phyloP scores from a whole-genome alignment of 1,140 invertebrate genomes.

The Nymphalis io region DNA sequence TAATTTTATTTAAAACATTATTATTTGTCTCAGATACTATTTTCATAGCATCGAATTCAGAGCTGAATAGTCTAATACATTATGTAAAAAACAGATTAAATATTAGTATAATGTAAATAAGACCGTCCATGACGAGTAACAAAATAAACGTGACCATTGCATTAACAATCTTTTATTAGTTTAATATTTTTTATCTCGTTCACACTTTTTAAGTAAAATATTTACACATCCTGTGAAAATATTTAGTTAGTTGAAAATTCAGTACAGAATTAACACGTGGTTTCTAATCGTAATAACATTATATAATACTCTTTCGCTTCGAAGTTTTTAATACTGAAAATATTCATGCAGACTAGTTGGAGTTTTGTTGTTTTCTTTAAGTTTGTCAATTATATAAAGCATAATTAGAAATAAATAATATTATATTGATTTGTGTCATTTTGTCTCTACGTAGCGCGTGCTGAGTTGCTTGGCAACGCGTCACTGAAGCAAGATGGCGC shows the following conservation, averaged over 20 bases:
- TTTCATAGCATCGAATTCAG: not conserved
- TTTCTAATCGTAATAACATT: slow-evolving; percentile 1
- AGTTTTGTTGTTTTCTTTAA: not conserved
- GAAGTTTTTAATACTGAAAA: not conserved
- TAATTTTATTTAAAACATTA: too few species aligned
- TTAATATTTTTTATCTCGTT: slow-evolving; percentile 21
- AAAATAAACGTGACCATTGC: slow-evolving; percentile 27
- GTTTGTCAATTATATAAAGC: not conserved
- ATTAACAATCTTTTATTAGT: slow-evolving; percentile 17
- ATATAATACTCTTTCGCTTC: not conserved
- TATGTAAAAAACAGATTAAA: slow-evolving; percentile 1
- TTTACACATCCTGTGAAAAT: slow-evolving; percentile 13
- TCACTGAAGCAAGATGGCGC: slow-evolving; percentile 73
- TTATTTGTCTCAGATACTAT: not conserved
- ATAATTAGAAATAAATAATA: not conserved
- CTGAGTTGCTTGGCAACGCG: slow-evolving; percentile 73
- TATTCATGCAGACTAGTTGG: not conserved
- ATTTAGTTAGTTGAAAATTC: slow-evolving; percentile 10
- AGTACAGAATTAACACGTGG: slow-evolving; percentile 12
- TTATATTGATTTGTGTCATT: slow-evolving; percentile 35
- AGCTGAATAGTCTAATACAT: not conserved
- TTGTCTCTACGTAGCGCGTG: slow-evolving; percentile 49
- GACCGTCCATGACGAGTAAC: not conserved
- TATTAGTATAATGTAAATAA: slow-evolving; percentile 7
- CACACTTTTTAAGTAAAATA: slow-evolving; percentile 22